These are phyloP conservation scores for Aphidius ervi DNA, from an alignment of 1,140 invertebrate genomes.

Conservation along the genomic window DNA sequence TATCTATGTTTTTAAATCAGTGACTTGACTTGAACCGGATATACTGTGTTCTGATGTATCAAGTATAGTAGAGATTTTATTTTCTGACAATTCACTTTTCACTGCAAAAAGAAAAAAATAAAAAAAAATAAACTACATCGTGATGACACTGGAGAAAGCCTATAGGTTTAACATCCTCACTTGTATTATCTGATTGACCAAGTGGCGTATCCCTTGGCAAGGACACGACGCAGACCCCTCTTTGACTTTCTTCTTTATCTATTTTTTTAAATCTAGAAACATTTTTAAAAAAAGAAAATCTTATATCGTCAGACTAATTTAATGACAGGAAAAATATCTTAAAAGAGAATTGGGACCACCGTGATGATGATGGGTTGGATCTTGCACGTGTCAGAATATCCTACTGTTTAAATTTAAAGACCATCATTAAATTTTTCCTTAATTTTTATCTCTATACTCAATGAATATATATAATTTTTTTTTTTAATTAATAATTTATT, in stretches of 20 bases:
- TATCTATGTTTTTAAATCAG: too few relatives aligned
- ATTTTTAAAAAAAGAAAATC: slow-evolving; percentile 7
- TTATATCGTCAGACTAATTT: slow-evolving; percentile 11
- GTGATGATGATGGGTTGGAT: not conserved
- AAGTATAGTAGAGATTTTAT: not conserved
- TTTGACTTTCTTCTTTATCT: slow-evolving; percentile 7
- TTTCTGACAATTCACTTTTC: slow-evolving; percentile 20
- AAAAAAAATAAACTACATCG: slow-evolving; percentile 13
- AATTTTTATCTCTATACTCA: too few relatives aligned
- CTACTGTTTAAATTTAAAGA: slow-evolving; percentile 4
- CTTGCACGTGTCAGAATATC: slow-evolving; percentile 10
- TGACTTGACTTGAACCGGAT: too few relatives aligned
- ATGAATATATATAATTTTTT: too few relatives aligned
- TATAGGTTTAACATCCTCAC: not conserved
- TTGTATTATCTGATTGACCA: slow-evolving; percentile 17
- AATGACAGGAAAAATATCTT: slow-evolving; percentile 17
- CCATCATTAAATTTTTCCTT: not conserved
- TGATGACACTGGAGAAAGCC: slow-evolving; percentile 19
- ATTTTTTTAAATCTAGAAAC: slow-evolving; percentile 6
- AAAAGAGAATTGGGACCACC: slow-evolving; percentile 10
- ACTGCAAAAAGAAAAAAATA: slow-evolving; percentile 8
- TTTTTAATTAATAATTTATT: too few relatives aligned
- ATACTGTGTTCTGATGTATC: too few relatives aligned
- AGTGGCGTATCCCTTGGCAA: not conserved
- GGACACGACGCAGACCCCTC: slow-evolving; percentile 1